Evolutionary conservation across 1,140 invertebrate species (phyloP).

Genomic region (Thrips palmi): DNA sequence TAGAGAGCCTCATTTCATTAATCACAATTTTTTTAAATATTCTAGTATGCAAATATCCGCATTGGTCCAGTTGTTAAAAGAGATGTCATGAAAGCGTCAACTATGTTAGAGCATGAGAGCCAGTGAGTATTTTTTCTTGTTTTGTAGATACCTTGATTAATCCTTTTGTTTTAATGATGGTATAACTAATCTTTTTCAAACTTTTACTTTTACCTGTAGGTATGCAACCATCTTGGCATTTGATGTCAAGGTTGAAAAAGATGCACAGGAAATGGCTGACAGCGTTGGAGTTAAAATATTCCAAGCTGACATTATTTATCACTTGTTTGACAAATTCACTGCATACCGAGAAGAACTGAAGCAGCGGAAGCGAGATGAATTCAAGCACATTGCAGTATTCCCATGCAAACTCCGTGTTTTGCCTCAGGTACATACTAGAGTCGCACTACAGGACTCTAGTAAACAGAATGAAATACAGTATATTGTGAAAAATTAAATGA

Average conservation of each 20-base stretch:
- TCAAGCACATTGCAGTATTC: conserved; percentile 93
- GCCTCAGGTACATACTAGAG: conserved; percentile 40
- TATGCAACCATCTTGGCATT: conserved; percentile 97
- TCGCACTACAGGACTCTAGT: not conserved
- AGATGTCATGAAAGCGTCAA: conserved; percentile 98
- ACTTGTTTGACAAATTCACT: conserved; percentile 95
- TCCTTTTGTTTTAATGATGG: conserved; percentile 5
- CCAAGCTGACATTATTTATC: conserved; percentile 99
- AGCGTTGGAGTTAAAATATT: conserved; percentile 89
- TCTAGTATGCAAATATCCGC: conserved; percentile 91
- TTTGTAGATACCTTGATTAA: not conserved
- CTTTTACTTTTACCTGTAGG: conserved; percentile 26
- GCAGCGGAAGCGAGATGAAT: conserved; percentile 80
- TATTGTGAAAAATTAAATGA: not conserved
- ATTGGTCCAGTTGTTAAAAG: conserved; percentile 99
- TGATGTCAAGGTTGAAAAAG: conserved; percentile 94
- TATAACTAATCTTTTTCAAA: not conserved
- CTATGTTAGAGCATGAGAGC: conserved; percentile 95
- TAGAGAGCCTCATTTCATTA: conserved; percentile 1
- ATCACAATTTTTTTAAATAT: conserved; percentile 22
- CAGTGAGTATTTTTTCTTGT: conserved; percentile 49
- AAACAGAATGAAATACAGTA: not conserved
- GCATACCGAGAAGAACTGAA: conserved; percentile 89
- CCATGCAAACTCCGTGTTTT: conserved; percentile 83
- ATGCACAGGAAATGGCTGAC: conserved; percentile 95